phyloP scores from a whole-genome alignment of 2,797 vertebrate genomes.

The Enteromius viviparus region DNA sequence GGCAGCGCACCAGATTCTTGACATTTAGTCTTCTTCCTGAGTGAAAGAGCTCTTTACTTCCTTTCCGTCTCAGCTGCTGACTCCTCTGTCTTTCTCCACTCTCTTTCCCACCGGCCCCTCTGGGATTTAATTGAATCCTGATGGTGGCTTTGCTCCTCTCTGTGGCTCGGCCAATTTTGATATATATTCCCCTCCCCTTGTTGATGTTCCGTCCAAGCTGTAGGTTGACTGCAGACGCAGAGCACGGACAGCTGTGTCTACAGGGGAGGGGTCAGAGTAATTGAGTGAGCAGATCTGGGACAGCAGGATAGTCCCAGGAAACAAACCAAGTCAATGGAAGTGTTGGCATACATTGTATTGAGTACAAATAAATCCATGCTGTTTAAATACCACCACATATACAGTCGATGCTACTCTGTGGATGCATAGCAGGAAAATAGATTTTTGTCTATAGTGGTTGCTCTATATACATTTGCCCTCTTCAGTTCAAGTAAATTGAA shows the following conservation, averaged over 20 bases:
- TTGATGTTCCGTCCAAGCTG: conserved; percentile 24
- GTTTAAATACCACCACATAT: not conserved
- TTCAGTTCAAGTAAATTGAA: not conserved
- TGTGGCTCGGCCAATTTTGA: conserved; percentile 8
- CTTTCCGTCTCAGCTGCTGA: conserved; percentile 42
- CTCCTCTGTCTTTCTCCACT: conserved; percentile 44
- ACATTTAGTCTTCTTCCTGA: conserved; percentile 42
- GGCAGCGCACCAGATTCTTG: conserved; percentile 43
- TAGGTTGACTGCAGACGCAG: conserved; percentile 18
- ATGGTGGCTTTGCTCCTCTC: conserved; percentile 44
- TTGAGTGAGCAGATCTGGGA: conserved; percentile 21
- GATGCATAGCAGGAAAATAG: not conserved
- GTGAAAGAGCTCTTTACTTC: conserved; percentile 50
- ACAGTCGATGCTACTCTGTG: not conserved
- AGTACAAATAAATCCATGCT: not conserved
- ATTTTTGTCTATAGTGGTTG: not conserved
- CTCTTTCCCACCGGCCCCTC: conserved; percentile 34
- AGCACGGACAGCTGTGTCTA: conserved; percentile 33
- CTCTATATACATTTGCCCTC: not conserved
- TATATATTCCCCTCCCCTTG: conserved; percentile 11
- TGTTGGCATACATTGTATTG: not conserved
- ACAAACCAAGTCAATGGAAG: not conserved
- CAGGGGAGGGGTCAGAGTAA: conserved; percentile 7
- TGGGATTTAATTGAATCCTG: conserved; percentile 56
- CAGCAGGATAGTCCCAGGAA: not conserved